Evolutionary conservation across 2,797 vertebrate genomes (phyloP), one percentile per base, ranked within the genome.

Genomic region (Sebastes matsubarae): DNA sequence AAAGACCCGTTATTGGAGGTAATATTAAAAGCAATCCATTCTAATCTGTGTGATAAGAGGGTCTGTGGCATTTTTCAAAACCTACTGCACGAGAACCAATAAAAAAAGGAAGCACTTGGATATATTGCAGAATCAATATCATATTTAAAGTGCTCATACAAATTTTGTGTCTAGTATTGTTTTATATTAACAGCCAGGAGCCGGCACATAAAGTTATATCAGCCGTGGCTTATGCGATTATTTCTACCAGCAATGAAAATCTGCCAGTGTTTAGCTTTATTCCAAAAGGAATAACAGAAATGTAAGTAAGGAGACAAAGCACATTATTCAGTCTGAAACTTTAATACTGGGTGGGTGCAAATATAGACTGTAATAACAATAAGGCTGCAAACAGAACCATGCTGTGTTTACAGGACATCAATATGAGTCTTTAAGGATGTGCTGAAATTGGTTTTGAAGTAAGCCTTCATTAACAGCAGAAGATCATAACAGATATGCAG

Each of bases 21-120:
- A 79, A 92, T 93, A 93, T 94, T 94, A 93, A 93, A 94, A 90
- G 85, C 88, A 73, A 94, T 94, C 91, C 83, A 90, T 94, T 92
- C 88, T 90, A 91, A 92, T 94, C 87, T 90, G 57, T 29, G 81
- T 77, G 82, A 91, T 92, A 85, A 84, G 79, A 87, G 80, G 80
- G 67, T 85, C 75, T n/a, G 10, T 57, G 81, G 72, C 68, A 74
- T 91, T 88, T 93, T 84, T 92, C 87, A 85, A 86, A 89, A 82
- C 67, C 74, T 24, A 63, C 86, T 60, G 85, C 78, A 60, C 1
- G 72, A 57, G 76, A 77, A 86, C 83, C 87, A 89, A 91, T 92
- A 89, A 86, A 92, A 92, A 50, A 79, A 76, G 50, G 72, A 76
- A 78, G 75, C 79, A 22, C 79, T 90, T 65, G 79, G 72, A 85